These are phyloP conservation scores for Brachirus orientalis DNA, from an alignment of 2,113 vertebrate species.

Conservation along the genomic window DNA sequence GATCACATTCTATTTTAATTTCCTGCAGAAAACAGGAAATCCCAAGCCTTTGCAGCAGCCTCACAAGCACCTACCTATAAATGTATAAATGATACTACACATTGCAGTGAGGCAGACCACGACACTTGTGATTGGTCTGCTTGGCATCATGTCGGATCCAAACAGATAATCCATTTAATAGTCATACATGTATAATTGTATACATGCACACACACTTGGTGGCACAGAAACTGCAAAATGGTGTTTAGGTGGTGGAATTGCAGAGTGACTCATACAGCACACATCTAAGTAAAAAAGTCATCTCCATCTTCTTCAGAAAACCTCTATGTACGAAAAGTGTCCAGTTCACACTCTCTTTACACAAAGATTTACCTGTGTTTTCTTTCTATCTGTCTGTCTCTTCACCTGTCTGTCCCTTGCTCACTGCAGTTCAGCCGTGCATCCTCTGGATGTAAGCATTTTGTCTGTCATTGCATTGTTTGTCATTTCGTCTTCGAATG, in stretches of 20 bases:
- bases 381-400: constrained; percentile 55
- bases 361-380: constrained; percentile 56
- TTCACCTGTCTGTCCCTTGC: constrained; percentile 62
- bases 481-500: constrained; percentile 36
- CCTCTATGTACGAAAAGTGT: background rate
- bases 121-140: too few species aligned
- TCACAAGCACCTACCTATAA: too few species aligned
- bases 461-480: constrained; percentile 60
- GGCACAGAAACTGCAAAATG: background rate
- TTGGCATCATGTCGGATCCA: too few species aligned
- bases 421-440: constrained; percentile 70
- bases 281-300: background rate
- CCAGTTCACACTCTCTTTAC: constrained; percentile 11
- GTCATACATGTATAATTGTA: too few species aligned
- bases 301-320: too few species aligned
- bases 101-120: too few species aligned
- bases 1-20: too few species aligned
- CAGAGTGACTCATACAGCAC: background rate
- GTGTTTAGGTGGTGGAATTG: background rate
- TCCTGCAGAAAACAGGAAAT: too few species aligned
- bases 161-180: too few species aligned
- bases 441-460: constrained; percentile 75
- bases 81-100: too few species aligned
- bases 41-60: too few species aligned
- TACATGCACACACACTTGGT: background rate